Base-by-base conservation (phyloP, 2,888 invertebrate species). In the Crossocerus cetratus region DNA sequence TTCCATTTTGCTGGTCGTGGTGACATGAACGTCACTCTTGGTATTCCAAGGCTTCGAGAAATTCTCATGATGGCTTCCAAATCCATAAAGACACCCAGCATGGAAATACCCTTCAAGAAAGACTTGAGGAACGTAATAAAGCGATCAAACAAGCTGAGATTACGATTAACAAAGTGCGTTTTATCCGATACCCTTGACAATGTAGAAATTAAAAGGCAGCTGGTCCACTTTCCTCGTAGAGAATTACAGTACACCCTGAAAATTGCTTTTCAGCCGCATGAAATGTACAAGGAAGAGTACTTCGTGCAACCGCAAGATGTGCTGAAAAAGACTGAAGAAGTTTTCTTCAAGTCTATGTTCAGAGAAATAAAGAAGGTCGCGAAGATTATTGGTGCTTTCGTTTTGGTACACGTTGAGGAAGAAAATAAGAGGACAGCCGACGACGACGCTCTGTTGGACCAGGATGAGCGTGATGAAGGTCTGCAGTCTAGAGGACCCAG, bases 1-100 rank as follows among this genome's bases (percentile, higher is more conserved):
- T 99, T 99, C 91, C 99, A 99, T 89, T 99, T 99, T 90, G 99
- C 99, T 84, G 99, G 99, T 88, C 95, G 99, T 91, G 99, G 99
- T 92, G 99, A 99, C 91, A 99, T 99, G 99, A 99, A 99, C 92
- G 99, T 99, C 0, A 99, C 99, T 0, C 93, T 99, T n/a, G 99
- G 99, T 92, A 99, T 99, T 84, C 99, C 99, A 0, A 94, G 99
- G 83, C 92, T 99, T 3, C 92, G 98, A 83, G 99, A 99, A 93
- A 98, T 99, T 83, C 92, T 99, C 0, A 99, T 99, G 99, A 95
- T 95, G 85, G 99, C 98, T 0, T 96, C 97, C 0, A 94, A 94
- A n/a, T 95, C 95, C 73, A 96, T 99, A 13, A 97, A 97, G 90
- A 99, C 99, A 0, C 99, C 99, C 0, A 96, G 95, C 63, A 98